Base-by-base conservation (phyloP, 2,797 vertebrate species). In the Mycteria americana region DNA sequence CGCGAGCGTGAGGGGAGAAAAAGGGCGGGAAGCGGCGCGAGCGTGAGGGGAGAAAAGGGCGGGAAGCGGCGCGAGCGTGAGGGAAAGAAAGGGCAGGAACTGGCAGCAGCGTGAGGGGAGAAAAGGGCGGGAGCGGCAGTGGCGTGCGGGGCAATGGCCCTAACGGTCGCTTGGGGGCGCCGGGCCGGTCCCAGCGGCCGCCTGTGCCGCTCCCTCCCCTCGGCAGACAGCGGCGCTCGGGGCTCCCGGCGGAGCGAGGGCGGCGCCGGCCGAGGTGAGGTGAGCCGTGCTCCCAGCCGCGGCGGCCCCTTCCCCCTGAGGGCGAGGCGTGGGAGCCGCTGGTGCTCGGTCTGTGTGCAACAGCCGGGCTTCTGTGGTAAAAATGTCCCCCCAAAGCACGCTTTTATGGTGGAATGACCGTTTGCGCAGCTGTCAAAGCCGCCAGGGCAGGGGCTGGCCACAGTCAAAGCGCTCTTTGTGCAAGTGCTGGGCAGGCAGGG, bases 91-190 rank as follows among this genome's bases (percentile, higher is more conserved):
- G 28, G 39, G 9, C 7, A 5, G 43, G 11, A 33, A 46, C 23
- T 3, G 3, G 15, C 43, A 6, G 22, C 3, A 1, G 4, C 18
- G 4, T 18, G 9, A 10, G 5, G 28, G 30, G 7, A 28, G 45
- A 45, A 13, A 50, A 11, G 12, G 64, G 64, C 12, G 11, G 64
- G 45, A 46, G 33, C 5, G 14, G 41, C 24, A 13, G 27, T 7
- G 3, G 1, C 2, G 27, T 10, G n/a, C 24, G n/a, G 72, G 33
- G n/a, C 19, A 17, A 18, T 14, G 35, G 15, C 35, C 14, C 27
- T 18, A 24, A 14, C 6, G 11, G 48, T 23, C 35, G 28, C 68
- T 17, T 5, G 35, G 30, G 35, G 51, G 37, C 12, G 22, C 37
- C 11, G 5, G 6, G 14, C 35, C 28, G 27, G 48, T 12, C 27